Evolutionary conservation across 2,797 vertebrate genomes (phyloP).

Genomic region (Chelmon rostratus): DNA sequence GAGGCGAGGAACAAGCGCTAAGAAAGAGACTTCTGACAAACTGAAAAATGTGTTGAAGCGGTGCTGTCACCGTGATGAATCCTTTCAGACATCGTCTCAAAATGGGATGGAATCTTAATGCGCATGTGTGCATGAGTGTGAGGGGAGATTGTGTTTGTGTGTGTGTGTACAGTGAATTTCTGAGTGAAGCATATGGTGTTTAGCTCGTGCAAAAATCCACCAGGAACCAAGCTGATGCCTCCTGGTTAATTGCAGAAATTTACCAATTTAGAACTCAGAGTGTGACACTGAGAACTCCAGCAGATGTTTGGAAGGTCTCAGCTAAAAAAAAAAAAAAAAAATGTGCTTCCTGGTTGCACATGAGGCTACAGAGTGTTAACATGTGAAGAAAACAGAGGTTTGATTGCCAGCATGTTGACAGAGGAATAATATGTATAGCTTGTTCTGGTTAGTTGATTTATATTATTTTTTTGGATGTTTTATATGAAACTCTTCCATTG

Average conservation of each 20-base stretch:
- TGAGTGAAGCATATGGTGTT: conserved; percentile 77
- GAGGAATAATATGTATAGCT: neutral
- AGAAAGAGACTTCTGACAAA: conserved; percentile 77
- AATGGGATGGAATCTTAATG: conserved; percentile 67
- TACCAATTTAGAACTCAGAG: conserved; percentile 71
- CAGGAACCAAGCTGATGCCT: conserved; percentile 75
- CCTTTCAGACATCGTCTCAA: conserved; percentile 65
- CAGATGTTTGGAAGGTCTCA: conserved; percentile 69
- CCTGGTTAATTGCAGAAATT: conserved; percentile 79
- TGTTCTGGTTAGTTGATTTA: neutral
- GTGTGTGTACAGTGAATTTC: conserved; percentile 43
- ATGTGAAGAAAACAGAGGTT: conserved; percentile 27
- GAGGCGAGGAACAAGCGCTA: conserved; percentile 67
- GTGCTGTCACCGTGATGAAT: conserved; percentile 74
- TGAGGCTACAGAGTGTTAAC: conserved; percentile 31
- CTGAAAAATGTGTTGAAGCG: conserved; percentile 74
- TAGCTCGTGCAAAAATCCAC: conserved; percentile 69
- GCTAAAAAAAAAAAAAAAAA: conserved; percentile 53
- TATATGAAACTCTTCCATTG: conserved; percentile 4
- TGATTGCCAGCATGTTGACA: conserved; percentile 8
- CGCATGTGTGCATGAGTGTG: conserved; percentile 46
- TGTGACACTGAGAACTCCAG: conserved; percentile 68
- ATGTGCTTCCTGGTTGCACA: conserved; percentile 34
- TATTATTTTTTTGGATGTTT: neutral
- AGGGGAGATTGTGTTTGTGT: conserved; percentile 28